Conservation (phyloP, 2,113 vertebrate species). For the Cyphomyrus plagiostoma region DNA sequence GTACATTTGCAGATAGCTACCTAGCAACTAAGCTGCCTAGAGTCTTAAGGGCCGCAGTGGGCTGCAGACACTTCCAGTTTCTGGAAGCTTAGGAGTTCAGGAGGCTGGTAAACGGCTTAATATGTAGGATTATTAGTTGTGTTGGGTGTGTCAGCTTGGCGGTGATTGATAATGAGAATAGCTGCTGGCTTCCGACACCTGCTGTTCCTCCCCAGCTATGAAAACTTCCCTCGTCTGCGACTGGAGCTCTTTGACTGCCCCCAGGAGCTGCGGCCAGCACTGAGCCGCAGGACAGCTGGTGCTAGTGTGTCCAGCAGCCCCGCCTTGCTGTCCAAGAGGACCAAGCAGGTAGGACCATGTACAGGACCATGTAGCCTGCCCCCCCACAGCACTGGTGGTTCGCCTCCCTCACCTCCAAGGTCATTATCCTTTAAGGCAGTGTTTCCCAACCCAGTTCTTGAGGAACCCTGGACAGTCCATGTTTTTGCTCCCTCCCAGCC, state of each 20-base stretch:
- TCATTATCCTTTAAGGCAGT: not conserved
- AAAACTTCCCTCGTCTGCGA: constrained; percentile 78
- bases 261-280: constrained; percentile 67
- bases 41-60: not conserved
- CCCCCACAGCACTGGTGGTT: not conserved
- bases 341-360: constrained; percentile 77
- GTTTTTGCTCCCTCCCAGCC: too few relatives aligned
- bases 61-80: not conserved
- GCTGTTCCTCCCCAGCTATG: constrained; percentile 67
- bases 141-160: not conserved
- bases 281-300: constrained; percentile 68
- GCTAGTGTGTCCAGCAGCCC: constrained; percentile 80
- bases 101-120: not conserved
- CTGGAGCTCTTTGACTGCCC: constrained; percentile 84
- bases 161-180: not conserved
- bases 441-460: too few relatives aligned
- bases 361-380: not conserved
- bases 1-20: not conserved
- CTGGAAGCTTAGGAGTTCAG: not conserved
- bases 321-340: constrained; percentile 89
- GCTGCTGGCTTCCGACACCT: not conserved
- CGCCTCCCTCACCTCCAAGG: not conserved
- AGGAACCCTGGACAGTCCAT: too few relatives aligned
- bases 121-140: not conserved
- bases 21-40: not conserved